Conservation (phyloP, 2,113 vertebrate genomes). For the Aldabrachelys gigantea region DNA sequence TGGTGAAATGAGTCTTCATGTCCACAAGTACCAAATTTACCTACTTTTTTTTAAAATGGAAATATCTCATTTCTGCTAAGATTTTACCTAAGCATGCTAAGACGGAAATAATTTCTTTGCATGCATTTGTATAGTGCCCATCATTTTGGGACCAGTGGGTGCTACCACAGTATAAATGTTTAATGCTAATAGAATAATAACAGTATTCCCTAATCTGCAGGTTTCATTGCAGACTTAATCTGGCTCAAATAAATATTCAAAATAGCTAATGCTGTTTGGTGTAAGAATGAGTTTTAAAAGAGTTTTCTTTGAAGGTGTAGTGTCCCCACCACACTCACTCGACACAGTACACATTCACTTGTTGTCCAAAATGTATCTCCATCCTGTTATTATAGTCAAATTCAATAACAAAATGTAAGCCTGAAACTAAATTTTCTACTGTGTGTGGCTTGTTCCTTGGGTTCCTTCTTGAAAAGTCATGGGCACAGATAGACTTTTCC, state of each 20-base stretch:
- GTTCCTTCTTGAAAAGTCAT: slow-evolving; percentile 15
- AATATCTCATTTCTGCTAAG: background rate
- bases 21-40: fast-evolving
- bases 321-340: background rate
- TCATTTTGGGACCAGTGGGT: background rate
- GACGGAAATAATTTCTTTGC: background rate
- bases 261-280: background rate
- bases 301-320: background rate
- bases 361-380: background rate
- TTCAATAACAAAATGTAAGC: background rate
- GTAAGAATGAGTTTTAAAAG: background rate
- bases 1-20: background rate
- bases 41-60: background rate
- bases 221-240: background rate
- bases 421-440: background rate
- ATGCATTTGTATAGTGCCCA: background rate
- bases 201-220: background rate
- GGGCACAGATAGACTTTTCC: background rate
- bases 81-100: fast-evolving
- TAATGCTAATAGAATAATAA: background rate
- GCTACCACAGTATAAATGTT: background rate
- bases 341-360: background rate
- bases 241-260: background rate
- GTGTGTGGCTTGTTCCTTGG: background rate
- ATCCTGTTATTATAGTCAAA: background rate